phyloP scores from a whole-genome alignment of 2,113 vertebrate species.

The Oceanites oceanicus region DNA sequence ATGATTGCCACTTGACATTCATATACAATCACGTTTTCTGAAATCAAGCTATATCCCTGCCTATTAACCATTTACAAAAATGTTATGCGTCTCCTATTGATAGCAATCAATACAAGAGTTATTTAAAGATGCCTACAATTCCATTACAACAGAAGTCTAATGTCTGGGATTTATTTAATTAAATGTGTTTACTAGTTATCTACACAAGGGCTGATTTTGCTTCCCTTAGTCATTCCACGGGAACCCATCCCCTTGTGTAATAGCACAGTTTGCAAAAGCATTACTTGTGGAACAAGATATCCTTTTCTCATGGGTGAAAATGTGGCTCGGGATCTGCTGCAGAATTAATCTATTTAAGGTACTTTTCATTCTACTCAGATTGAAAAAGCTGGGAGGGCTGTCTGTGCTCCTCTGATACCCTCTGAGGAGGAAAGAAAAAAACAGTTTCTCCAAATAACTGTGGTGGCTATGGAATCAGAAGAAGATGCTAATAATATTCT shows the following conservation, averaged over 20 bases:
- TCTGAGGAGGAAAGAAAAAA: not conserved
- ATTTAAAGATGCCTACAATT: not conserved
- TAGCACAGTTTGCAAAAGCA: not conserved
- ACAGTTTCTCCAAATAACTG: not conserved
- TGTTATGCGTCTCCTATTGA: not conserved
- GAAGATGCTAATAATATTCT: not conserved
- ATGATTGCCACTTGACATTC: not conserved
- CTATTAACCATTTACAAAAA: not conserved
- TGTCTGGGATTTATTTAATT: not conserved
- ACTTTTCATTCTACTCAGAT: not conserved
- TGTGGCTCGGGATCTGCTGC: not conserved
- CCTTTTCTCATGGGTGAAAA: not conserved
- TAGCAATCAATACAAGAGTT: not conserved
- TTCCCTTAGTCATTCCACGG: not conserved
- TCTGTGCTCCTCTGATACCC: fast-evolving
- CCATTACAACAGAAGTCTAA: not conserved
- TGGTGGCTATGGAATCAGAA: not conserved
- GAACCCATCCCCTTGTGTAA: not conserved
- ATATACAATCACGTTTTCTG: not conserved
- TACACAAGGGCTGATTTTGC: not conserved
- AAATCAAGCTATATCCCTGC: not conserved
- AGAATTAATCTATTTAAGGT: not conserved
- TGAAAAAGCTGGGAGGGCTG: not conserved
- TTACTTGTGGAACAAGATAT: not conserved
- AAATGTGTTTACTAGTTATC: not conserved